A percentile compares a stretch with the other conserved stretches of the same genome.
phyloP scores from a whole-genome alignment of 2,888 invertebrate genomes.

The Ommatoiulus sabulosus region DNA sequence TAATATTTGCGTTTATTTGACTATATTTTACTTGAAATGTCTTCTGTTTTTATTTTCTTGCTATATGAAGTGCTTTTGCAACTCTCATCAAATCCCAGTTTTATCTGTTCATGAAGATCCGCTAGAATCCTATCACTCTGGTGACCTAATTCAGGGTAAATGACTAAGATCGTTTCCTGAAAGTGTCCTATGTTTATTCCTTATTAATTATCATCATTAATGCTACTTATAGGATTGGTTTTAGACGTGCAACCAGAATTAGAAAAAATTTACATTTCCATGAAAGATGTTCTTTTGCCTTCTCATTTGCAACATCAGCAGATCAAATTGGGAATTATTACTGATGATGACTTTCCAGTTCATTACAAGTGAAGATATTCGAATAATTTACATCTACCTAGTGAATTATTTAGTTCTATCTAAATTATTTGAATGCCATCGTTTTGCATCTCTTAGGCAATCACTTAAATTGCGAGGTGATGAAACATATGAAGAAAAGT shows the following conservation, averaged over 20 bases:
- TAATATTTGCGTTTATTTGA: not conserved
- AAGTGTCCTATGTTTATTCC: not conserved
- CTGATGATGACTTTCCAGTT: constrained; percentile 57
- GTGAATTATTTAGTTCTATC: not conserved
- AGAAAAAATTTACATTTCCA: constrained; percentile 58
- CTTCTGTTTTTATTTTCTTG: no score
- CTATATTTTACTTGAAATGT: no score
- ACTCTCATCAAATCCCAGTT: constrained; percentile 48
- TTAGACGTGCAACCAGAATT: constrained; percentile 56
- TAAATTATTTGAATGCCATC: not conserved
- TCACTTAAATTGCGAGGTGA: not conserved
- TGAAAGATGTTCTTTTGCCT: constrained; percentile 53
- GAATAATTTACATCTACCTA: not conserved
- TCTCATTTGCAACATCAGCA: not conserved
- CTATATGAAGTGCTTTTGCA: constrained; percentile 50
- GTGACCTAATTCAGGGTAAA: constrained; percentile 58
- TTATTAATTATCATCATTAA: no score
- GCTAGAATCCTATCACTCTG: constrained; percentile 56
- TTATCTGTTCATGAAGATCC: constrained; percentile 58
- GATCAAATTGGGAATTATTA: constrained; percentile 58
- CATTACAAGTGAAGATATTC: constrained; percentile 56
- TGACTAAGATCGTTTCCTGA: not conserved
- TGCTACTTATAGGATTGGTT: constrained; percentile 56
- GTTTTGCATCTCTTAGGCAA: constrained; percentile 34
- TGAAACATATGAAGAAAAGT: constrained; percentile 55